Evolutionary conservation across 2,113 vertebrate species (phyloP), one percentile per base, ranked within the genome.

Genomic region (Myanophis thanlyinensis): DNA sequence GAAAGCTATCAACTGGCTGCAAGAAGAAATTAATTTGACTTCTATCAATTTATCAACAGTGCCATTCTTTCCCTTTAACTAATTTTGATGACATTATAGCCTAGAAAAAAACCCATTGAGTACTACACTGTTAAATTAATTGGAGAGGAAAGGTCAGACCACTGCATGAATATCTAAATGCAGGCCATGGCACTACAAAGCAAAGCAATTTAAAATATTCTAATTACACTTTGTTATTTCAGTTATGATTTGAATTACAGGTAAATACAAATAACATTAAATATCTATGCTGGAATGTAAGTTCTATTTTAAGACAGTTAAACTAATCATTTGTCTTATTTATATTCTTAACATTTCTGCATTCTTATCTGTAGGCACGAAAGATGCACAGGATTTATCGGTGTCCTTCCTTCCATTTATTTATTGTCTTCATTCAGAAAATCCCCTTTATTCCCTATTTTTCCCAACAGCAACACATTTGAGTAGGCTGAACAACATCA

Each of bases 21-120:
- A 96, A 97, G 93, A 97, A 97, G 97, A 97, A 97, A 96, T 95
- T 97, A 97, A 97, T 97, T 97, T 97, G 94, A 93, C 96, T 97
- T 97, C 96, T 95, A 95, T 95, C 95, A 96, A 95, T 96, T 97
- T 98, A 97, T 97, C 96, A 97, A 97, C 96, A 98, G 94, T 95
- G 96, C 94, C 93, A 95, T 94, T 94, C 92, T 96, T 97, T 97
- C 97, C 97, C 96, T 96, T 96, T 97, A 97, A 96, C 93, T 96
- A 97, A 97, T 96, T 96, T 96, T 97, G 97, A 95, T 85, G 40
- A 95, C 95, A 95, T 48, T 93, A 93, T 94, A 97, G 94, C 95
- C 95, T 93, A 95, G 95, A 96, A 96, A 97, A 97, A 97, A 94
- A 96, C 96, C 96, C 92, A 88, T 89, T 93, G 90, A 96, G 95